Percentiles rank a stretch among this genome's conserved stretches.
Evolutionary conservation across 2,113 vertebrate genomes (phyloP).

Genomic region (Sinocyclocheilus anophthalmus): DNA sequence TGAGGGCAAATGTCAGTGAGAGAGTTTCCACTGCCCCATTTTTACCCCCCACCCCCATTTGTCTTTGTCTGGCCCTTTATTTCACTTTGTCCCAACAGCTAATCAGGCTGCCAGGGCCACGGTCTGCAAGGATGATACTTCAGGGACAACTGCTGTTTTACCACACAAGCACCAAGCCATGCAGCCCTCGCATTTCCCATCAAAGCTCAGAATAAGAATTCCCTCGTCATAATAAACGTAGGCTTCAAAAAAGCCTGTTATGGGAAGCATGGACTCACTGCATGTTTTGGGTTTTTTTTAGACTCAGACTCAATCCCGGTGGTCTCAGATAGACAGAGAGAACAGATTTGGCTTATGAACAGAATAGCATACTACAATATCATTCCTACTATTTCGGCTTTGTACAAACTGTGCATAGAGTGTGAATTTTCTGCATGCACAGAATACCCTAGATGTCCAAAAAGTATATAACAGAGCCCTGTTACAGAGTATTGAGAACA

Average conservation of each 20-base stretch:
- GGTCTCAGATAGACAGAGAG: conserved; percentile 27
- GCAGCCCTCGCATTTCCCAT: not conserved
- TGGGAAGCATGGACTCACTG: not conserved
- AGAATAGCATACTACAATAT: not conserved
- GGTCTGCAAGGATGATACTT: not conserved
- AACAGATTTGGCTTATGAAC: not conserved
- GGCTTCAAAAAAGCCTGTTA: conserved; percentile 14
- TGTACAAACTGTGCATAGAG: not conserved
- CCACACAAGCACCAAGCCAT: not conserved
- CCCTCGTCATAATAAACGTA: not conserved
- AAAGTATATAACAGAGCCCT: not conserved
- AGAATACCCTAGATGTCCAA: not conserved
- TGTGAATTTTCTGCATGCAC: not conserved
- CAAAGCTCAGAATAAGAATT: not conserved
- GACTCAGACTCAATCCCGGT: not conserved
- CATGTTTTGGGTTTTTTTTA: not conserved
- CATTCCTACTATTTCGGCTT: not conserved
- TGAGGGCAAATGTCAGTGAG: conserved; percentile 30
- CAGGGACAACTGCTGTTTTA: not conserved
- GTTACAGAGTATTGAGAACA: not conserved
- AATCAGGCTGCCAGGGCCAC: conserved; percentile 62
- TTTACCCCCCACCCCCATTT: conserved; percentile 56
- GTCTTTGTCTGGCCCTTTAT: conserved; percentile 60
- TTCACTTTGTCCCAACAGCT: conserved; percentile 67
- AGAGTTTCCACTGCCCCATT: conserved; percentile 69